Evolutionary conservation across 2,797 vertebrate species (phyloP).

Genomic region (Phyllotis vaccarum): DNA sequence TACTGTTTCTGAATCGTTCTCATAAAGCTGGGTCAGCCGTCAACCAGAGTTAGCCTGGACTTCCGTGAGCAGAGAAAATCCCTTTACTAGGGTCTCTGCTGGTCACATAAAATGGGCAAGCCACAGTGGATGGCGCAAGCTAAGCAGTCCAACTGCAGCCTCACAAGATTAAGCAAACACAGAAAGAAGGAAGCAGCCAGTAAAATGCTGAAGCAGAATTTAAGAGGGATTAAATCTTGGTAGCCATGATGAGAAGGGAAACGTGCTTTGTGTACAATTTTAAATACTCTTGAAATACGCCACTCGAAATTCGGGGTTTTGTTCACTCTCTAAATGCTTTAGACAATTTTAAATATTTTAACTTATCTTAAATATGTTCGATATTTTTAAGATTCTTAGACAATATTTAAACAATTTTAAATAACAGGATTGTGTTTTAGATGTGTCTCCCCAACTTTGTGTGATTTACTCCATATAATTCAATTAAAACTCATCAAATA

Average conservation of each 20-base stretch:
- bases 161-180: slow-evolving; percentile 15
- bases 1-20: slow-evolving; percentile 67
- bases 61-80: slow-evolving; percentile 56
- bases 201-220: slow-evolving; percentile 9
- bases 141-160: neutral
- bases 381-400: neutral
- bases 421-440: slow-evolving; percentile 39
- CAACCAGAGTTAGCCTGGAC: slow-evolving; percentile 50
- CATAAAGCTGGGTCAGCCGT: slow-evolving; percentile 69
- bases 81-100: slow-evolving; percentile 55
- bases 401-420: slow-evolving; percentile 35
- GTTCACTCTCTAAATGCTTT: slow-evolving; percentile 24
- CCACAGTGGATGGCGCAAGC: neutral
- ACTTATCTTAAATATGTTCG: neutral
- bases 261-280: slow-evolving; percentile 45
- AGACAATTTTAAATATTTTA: slow-evolving; percentile 24
- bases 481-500: slow-evolving; percentile 38
- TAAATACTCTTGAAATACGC: slow-evolving; percentile 41
- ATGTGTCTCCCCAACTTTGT: neutral
- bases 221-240: slow-evolving; percentile 49
- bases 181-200: slow-evolving; percentile 14
- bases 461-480: slow-evolving; percentile 31
- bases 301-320: slow-evolving; percentile 33
- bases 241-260: slow-evolving; percentile 28
- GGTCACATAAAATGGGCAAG: slow-evolving; percentile 42